These are phyloP conservation scores for Apodemia duryi DNA, from an alignment of 2,888 invertebrate genomes.

Conservation along the genomic window DNA sequence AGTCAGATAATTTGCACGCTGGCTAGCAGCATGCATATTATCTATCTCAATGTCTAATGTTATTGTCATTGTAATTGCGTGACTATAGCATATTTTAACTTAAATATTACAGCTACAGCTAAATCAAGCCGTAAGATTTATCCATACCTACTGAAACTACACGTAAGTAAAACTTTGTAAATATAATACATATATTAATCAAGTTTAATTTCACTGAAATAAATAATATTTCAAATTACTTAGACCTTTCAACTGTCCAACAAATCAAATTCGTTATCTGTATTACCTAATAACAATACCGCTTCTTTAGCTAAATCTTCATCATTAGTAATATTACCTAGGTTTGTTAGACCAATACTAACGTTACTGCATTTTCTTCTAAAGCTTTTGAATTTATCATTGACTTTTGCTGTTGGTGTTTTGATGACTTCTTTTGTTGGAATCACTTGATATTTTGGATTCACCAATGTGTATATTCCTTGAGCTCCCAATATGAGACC, in stretches of 20 bases:
- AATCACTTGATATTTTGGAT: conserved; percentile 52
- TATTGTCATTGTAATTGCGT: no score
- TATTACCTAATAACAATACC: conserved; percentile 54
- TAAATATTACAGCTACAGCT: no score
- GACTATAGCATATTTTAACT: no score
- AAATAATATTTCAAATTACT: neutral
- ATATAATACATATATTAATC: neutral
- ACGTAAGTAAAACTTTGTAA: no score
- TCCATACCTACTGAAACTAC: no score
- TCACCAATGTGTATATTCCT: conserved; percentile 53
- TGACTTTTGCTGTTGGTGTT: conserved; percentile 26
- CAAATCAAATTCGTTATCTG: conserved; percentile 43
- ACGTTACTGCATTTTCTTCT: conserved; percentile 32
- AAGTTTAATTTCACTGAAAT: no score
- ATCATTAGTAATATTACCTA: conserved; percentile 40
- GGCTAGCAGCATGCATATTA: no score
- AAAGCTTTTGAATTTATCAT: neutral
- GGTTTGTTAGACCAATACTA: neutral
- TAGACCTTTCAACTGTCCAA: neutral
- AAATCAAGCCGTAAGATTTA: no score
- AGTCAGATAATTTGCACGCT: no score
- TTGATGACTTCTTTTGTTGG: conserved; percentile 35
- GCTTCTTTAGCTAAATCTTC: conserved; percentile 55
- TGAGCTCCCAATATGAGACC: conserved; percentile 66
- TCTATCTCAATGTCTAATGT: no score